These are phyloP conservation scores for Rhingia campestris DNA, from an alignment of 2,888 invertebrate species.

Conservation along the genomic window DNA sequence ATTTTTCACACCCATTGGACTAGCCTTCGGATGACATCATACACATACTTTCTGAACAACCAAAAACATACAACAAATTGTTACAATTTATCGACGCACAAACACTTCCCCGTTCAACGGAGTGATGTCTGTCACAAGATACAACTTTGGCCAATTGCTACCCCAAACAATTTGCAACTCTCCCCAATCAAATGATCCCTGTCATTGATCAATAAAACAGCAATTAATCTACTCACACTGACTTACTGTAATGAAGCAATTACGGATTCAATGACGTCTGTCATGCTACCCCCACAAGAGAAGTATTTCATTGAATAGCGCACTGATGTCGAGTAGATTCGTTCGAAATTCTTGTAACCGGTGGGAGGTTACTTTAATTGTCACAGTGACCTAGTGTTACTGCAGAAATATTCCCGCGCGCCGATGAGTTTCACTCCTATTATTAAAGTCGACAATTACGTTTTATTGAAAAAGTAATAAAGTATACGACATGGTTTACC, in stretches of 20 bases:
- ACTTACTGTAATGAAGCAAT: conserved; percentile 56
- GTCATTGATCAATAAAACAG: conserved; percentile 67
- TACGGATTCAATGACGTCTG: conserved; percentile 56
- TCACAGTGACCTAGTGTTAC: conserved; percentile 62
- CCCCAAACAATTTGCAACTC: conserved; percentile 29
- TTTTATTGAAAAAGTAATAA: conserved; percentile 15
- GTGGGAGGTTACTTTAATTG: conserved; percentile 44
- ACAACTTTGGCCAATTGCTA: background rate
- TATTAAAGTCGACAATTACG: conserved; percentile 23
- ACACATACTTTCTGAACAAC: background rate
- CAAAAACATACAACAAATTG: conserved; percentile 36
- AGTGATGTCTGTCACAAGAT: conserved; percentile 27
- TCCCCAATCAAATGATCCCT: conserved; percentile 56
- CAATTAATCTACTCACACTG: conserved; percentile 65
- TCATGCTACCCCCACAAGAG: conserved; percentile 12
- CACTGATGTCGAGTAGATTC: conserved; percentile 1
- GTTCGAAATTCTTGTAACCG: conserved; percentile 18
- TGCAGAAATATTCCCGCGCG: conserved; percentile 35
- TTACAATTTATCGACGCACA: conserved; percentile 29
- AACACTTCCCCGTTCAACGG: conserved; percentile 49
- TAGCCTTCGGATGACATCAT: conserved; percentile 55
- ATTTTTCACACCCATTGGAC: conserved; percentile 27
- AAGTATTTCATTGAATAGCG: conserved; percentile 11
- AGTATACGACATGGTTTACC: background rate
- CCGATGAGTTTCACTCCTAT: conserved; percentile 30